Percentiles rank a stretch among this genome's conserved stretches.
Evolutionary conservation across 2,797 vertebrate genomes (phyloP).

Genomic region (Pteronotus mesoamericanus): DNA sequence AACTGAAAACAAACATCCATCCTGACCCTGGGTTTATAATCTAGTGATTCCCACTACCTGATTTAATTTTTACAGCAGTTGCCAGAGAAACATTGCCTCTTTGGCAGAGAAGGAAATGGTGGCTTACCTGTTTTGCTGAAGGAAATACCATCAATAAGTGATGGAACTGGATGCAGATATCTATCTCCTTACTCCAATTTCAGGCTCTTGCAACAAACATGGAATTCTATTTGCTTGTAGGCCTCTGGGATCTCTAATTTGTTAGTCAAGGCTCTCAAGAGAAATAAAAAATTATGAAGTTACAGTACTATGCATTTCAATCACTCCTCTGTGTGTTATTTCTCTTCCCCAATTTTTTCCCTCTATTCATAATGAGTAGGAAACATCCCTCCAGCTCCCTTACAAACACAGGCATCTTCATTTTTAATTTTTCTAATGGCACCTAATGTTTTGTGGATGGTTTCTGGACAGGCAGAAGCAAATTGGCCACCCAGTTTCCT

Average conservation of each 20-base stretch:
- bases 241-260: neutral
- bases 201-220: neutral
- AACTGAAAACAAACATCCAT: neutral
- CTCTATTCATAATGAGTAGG: neutral
- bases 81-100: neutral
- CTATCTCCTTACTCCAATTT: neutral
- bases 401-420: neutral
- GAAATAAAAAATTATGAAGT: neutral
- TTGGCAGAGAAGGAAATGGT: neutral
- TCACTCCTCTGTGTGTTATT: neutral
- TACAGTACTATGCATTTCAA: neutral
- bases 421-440: neutral
- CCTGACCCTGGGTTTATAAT: neutral
- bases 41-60: neutral
- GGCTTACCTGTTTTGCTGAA: neutral
- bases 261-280: neutral
- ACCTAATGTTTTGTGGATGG: neutral
- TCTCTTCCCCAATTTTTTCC: neutral
- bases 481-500: neutral
- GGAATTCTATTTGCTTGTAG: neutral
- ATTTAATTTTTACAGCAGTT: neutral
- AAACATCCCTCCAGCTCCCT: neutral
- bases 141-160: neutral
- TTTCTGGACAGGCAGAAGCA: neutral
- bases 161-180: neutral